These are phyloP conservation scores for Tangara arthus DNA, from an alignment of 2,797 vertebrate genomes.

Conservation along the genomic window DNA sequence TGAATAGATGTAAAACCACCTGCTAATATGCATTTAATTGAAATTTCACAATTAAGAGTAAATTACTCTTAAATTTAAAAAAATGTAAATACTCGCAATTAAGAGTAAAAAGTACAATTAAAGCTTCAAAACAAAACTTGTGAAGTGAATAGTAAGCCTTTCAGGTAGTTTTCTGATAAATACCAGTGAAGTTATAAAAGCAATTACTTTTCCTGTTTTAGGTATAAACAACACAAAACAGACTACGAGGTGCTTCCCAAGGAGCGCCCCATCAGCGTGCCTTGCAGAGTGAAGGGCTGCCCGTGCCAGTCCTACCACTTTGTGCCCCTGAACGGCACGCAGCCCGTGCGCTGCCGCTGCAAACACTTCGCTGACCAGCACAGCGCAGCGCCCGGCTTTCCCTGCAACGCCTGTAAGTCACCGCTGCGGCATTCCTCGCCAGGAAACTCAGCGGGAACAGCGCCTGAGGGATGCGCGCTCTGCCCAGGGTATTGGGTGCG, in stretches of 20 bases:
- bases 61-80: too few species aligned
- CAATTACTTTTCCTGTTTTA: slow-evolving; percentile 39
- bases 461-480: accelerated
- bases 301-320: slow-evolving; percentile 80
- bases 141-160: neutral
- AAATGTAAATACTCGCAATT: neutral
- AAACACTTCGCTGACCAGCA: slow-evolving; percentile 87
- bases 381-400: slow-evolving; percentile 69
- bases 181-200: neutral
- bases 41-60: neutral
- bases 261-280: slow-evolving; percentile 79
- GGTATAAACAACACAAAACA: slow-evolving; percentile 91
- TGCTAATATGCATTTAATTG: neutral
- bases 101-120: neutral
- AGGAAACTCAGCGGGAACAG: neutral
- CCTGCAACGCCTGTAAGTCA: slow-evolving; percentile 86
- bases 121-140: neutral
- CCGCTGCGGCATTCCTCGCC: neutral
- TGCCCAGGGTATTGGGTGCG: accelerated
- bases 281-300: slow-evolving; percentile 79
- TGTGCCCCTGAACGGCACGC: slow-evolving; percentile 78
- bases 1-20: neutral
- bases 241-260: slow-evolving; percentile 83
- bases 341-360: slow-evolving; percentile 85
- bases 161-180: neutral